Evolutionary conservation across 2,888 invertebrate species (phyloP), one percentile per base, ranked within the genome.

Genomic region (Elmis aenea): DNA sequence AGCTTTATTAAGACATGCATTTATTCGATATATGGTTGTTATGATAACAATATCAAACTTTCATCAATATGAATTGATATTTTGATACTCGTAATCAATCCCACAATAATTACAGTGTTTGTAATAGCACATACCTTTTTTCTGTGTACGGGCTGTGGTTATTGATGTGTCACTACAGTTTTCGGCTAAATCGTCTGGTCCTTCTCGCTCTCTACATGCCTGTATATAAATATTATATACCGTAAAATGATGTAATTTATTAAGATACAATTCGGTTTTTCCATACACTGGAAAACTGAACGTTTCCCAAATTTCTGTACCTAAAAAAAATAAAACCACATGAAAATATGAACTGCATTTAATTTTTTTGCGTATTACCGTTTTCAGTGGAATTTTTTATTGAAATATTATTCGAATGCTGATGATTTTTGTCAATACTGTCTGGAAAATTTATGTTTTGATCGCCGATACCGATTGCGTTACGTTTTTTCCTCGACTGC

Each of bases 191-290:
- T 62, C 61, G 35, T 66, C 68, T 9, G 61, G 61, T 14, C 67
- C 67, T 50, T 77, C 76, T 38, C 63, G 62, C 50, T 76, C 74
- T n/a, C 89, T 78, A 54, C 91, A 92, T 2, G 88, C 90, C 64
- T 77, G 76, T 28, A 92, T 77, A 48, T 72, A 75, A 35, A 91
- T 79, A 10, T 79, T 77, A 67, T 92, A 91, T 52, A 75, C 72
- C 0, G 86, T 80, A 65, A 79, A 91, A 69, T 92, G 91, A 5
- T 78, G 80, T 51, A 92, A 70, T 18, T 77, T 70, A 22, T 60
- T 66, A 45, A 86, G 74, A 5, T 74, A 72, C 52, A 77, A 69
- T 30, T 72, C 69, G 1, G 63, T 70, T 50, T 57, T 50, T 51
- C 57, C 32, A 62, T 66, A 43, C 1, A 57, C 56, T 8, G 35